These are phyloP conservation scores for Silurus glanis DNA, from an alignment of 2,113 vertebrate species.

Conservation along the genomic window DNA sequence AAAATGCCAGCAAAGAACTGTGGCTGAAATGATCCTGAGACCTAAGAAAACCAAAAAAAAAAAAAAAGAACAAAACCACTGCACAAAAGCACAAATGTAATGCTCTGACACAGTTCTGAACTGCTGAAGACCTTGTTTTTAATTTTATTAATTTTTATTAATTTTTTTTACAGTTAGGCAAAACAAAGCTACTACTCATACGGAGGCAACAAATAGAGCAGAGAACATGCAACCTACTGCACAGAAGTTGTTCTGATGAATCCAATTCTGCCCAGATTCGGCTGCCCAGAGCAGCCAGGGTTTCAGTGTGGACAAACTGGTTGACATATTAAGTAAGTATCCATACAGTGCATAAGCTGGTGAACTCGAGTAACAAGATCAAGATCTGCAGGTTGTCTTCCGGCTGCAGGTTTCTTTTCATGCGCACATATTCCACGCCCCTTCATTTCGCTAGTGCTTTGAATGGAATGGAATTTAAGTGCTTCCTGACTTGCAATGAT, in stretches of 20 bases:
- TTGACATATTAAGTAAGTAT: slow-evolving; percentile 53
- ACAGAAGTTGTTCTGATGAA: slow-evolving; percentile 64
- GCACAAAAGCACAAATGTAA: not conserved
- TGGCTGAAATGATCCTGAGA: not conserved
- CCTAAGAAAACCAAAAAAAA: not conserved
- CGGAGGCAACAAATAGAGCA: not conserved
- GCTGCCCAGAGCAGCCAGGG: slow-evolving; percentile 52
- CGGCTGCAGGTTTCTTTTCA: slow-evolving; percentile 1
- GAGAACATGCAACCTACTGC: slow-evolving; percentile 61
- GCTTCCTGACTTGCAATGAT: slow-evolving; percentile 56
- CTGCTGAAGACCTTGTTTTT: not conserved
- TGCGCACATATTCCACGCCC: slow-evolving; percentile 1
- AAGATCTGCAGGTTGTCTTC: not conserved
- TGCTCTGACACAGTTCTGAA: not conserved
- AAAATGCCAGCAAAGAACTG: not conserved
- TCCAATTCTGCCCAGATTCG: slow-evolving; percentile 66
- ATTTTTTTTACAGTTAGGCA: not conserved
- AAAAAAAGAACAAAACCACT: not conserved
- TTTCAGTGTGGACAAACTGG: slow-evolving; percentile 56
- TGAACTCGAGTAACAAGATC: not conserved
- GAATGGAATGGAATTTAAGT: slow-evolving; percentile 39
- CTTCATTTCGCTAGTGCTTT: slow-evolving; percentile 41
- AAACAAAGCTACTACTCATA: not conserved
- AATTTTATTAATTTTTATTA: too few relatives aligned
- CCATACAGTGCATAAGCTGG: slow-evolving; percentile 26